phyloP scores from a whole-genome alignment of 2,797 vertebrate genomes.

The Poeciliopsis infans region DNA sequence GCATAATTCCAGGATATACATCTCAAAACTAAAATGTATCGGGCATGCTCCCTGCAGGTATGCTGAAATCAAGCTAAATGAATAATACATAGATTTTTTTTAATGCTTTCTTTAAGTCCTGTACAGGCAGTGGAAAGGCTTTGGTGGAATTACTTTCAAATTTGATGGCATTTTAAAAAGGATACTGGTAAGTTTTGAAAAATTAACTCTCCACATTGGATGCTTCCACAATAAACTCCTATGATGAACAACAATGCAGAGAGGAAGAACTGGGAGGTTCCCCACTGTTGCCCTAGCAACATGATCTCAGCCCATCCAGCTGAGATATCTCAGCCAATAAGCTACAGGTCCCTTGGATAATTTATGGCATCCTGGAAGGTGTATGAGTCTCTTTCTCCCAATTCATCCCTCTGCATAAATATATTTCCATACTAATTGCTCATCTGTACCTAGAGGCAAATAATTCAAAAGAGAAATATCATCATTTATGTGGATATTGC shows the following conservation, averaged over 20 bases:
- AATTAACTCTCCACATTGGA: neutral
- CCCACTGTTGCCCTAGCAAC: slow-evolving; percentile 78
- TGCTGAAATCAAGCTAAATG: neutral
- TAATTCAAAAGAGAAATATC: neutral
- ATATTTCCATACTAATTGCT: slow-evolving; percentile 10
- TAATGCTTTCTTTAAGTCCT: neutral
- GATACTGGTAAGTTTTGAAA: neutral
- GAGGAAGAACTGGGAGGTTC: slow-evolving; percentile 60
- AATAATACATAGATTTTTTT: neutral
- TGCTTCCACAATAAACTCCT: neutral
- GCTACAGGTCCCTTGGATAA: slow-evolving; percentile 60
- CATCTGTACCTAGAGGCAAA: slow-evolving; percentile 10
- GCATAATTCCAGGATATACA: neutral
- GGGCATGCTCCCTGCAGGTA: neutral
- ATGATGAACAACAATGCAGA: slow-evolving; percentile 13
- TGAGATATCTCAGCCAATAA: slow-evolving; percentile 77
- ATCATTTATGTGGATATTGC: slow-evolving; percentile 42
- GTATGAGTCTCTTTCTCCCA: slow-evolving; percentile 27
- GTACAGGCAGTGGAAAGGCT: neutral
- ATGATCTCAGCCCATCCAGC: slow-evolving; percentile 71
- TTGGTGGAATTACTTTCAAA: neutral
- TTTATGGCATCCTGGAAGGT: slow-evolving; percentile 69
- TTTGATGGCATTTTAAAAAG: neutral
- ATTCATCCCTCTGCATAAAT: slow-evolving; percentile 3
- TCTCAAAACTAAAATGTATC: neutral